Evolutionary conservation across 2,888 invertebrate species (phyloP), one percentile per base, ranked within the genome.

Genomic region (Meghimatium bilineatum): DNA sequence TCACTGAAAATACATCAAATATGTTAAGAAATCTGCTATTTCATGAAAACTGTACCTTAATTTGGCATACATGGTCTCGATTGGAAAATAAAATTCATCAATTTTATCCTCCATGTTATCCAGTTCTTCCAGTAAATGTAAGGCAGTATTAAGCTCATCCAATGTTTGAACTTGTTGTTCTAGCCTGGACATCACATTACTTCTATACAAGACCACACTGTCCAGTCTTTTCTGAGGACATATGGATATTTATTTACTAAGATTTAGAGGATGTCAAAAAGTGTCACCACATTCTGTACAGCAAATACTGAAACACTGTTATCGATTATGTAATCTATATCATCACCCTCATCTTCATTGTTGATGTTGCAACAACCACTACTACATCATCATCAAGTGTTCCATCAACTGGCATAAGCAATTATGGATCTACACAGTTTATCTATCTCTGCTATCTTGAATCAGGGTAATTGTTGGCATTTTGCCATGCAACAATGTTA

Each of bases 101-200:
- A 93, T 93, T 87, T 93, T 93, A 87, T 93, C 93, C 86, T 94
- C 93, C 93, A 93, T 93, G 87, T 94, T 93, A 63, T 91, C 79
- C n/a, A 94, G 88, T 85, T 94, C 93, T 86, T 94, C 93, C 60
- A 94, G 89, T 6, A 94, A 88, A 67, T 92, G 91, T 38, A 94
- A 88, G 17, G 93, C 91, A 85, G 91, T 92, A 89, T 94, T 93
- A n/a, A 94, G 89, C 86, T 93, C 93, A 83, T 93, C 93, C 67
- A 94, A 88, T 10, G 92, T 92, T 80, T 90, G 88, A n/a, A 93
- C 93, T 80, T 90, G 88, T 71, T 91, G 88, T 84, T 93, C 91
- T 44, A 94, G 89, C 20, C 93, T 87, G 74, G 90, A 89, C 74
- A 89, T 87, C 20, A 93, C 93, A 85, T 91, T 90, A 36, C 86